These are phyloP conservation scores for Drosophila miranda DNA, from an alignment of 1,140 invertebrate genomes.

Conservation along the genomic window DNA sequence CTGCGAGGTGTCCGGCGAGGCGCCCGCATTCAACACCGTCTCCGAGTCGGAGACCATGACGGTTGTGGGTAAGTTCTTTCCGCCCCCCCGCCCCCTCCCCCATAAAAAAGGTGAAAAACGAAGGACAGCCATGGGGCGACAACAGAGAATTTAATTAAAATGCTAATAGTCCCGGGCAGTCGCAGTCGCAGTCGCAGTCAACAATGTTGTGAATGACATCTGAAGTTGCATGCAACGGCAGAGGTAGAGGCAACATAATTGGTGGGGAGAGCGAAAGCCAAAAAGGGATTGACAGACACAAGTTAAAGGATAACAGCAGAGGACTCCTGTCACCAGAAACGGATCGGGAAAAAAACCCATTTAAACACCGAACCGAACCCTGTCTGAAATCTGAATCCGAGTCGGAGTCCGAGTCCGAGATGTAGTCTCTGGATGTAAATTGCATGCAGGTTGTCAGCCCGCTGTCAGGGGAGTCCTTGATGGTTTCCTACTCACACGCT, in stretches of 20 bases:
- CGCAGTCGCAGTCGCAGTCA: conserved; percentile 9
- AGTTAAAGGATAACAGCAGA: conserved; percentile 38
- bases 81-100: neutral
- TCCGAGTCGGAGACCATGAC: conserved; percentile 89
- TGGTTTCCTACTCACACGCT: neutral
- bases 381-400: conserved; percentile 23
- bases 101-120: conserved; percentile 8
- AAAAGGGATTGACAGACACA: conserved; percentile 23
- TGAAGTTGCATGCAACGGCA: conserved; percentile 15
- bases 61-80: conserved; percentile 86
- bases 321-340: conserved; percentile 19
- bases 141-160: conserved; percentile 78
- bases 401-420: neutral
- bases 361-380: conserved; percentile 27
- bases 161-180: conserved; percentile 65
- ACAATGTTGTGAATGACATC: conserved; percentile 70
- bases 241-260: conserved; percentile 63
- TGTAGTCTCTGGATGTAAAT: conserved; percentile 33
- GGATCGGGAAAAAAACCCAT: conserved; percentile 14
- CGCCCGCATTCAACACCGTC: conserved; percentile 89
- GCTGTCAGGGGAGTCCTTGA: conserved; percentile 38
- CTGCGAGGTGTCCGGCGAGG: conserved; percentile 91
- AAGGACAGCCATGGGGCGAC: conserved; percentile 36
- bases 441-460: conserved; percentile 53
- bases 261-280: conserved; percentile 27